A percentile compares a stretch with the other conserved stretches of the same genome.
Conservation (phyloP, 1,140 invertebrate genomes). For the Nasonia vitripennis region DNA sequence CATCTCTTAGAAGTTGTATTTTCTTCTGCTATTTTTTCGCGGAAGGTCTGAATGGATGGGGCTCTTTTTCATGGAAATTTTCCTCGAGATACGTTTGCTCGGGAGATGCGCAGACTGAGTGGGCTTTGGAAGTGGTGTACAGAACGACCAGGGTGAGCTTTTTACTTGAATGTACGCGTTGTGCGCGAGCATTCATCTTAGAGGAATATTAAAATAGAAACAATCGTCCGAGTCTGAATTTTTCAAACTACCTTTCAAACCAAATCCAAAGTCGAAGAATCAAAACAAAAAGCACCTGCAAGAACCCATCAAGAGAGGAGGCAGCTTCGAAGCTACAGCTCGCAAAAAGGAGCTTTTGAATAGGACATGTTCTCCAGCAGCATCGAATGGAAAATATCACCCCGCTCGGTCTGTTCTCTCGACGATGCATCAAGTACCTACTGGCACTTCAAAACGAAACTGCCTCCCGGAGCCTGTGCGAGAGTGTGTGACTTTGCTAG, state of each 20-base stretch:
- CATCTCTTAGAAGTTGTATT: slow-evolving; percentile 8
- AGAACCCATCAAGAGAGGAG: too few relatives aligned
- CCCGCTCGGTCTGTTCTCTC: not conserved
- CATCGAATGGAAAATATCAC: slow-evolving; percentile 33
- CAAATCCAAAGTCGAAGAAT: too few relatives aligned
- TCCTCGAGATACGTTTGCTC: too few relatives aligned
- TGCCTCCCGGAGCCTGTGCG: not conserved
- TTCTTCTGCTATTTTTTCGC: not conserved
- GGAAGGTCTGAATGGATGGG: too few relatives aligned
- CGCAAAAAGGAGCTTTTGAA: slow-evolving; percentile 37
- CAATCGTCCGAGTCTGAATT: too few relatives aligned
- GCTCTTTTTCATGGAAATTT: not conserved
- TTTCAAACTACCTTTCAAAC: too few relatives aligned
- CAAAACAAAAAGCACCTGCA: too few relatives aligned
- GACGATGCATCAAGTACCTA: slow-evolving; percentile 24
- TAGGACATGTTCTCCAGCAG: not conserved
- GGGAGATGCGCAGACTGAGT: too few relatives aligned
- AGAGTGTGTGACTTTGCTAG: not conserved
- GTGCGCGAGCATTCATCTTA: not conserved
- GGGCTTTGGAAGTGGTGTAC: too few relatives aligned
- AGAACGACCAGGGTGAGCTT: too few relatives aligned
- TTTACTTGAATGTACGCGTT: not conserved
- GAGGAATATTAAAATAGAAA: too few relatives aligned
- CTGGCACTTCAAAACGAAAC: slow-evolving; percentile 31
- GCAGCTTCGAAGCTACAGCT: slow-evolving; percentile 17